Conservation (phyloP, 2,888 invertebrate genomes). For the Pammene aurita region DNA sequence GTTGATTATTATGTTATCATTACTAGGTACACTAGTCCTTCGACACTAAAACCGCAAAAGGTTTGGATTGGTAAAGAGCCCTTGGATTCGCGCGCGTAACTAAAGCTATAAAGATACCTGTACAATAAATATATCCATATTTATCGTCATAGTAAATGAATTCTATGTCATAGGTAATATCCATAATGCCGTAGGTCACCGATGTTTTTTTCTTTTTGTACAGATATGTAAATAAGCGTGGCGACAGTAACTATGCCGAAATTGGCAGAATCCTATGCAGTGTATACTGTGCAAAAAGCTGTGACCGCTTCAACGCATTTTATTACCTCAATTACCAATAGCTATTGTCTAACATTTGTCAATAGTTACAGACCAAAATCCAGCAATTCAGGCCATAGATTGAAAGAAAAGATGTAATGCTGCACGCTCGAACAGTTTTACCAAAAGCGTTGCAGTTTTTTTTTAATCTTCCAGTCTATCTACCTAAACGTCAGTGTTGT, state of each 20-base stretch:
- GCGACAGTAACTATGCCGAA: neutral
- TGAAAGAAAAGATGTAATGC: conserved; percentile 46
- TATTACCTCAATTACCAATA: conserved; percentile 22
- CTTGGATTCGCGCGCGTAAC: too few relatives aligned
- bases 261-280: neutral
- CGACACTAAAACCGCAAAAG: too few relatives aligned
- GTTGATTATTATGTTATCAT: too few relatives aligned
- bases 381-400: conserved; percentile 35
- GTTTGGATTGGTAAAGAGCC: too few relatives aligned
- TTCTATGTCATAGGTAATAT: too few relatives aligned
- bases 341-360: conserved; percentile 19
- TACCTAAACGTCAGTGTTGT: conserved; percentile 20
- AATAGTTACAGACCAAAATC: conserved; percentile 30
- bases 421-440: conserved; percentile 46
- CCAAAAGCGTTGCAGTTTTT: conserved; percentile 43
- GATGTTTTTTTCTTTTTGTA: too few relatives aligned
- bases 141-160: too few relatives aligned
- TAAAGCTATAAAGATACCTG: too few relatives aligned
- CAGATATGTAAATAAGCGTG: too few relatives aligned
- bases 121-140: too few relatives aligned
- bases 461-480: conserved; percentile 27
- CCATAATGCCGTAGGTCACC: too few relatives aligned
- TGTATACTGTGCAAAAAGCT: neutral
- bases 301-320: neutral
- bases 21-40: too few relatives aligned